Evolutionary conservation across 2,113 vertebrate genomes (phyloP).

Genomic region (Canis aureus): DNA sequence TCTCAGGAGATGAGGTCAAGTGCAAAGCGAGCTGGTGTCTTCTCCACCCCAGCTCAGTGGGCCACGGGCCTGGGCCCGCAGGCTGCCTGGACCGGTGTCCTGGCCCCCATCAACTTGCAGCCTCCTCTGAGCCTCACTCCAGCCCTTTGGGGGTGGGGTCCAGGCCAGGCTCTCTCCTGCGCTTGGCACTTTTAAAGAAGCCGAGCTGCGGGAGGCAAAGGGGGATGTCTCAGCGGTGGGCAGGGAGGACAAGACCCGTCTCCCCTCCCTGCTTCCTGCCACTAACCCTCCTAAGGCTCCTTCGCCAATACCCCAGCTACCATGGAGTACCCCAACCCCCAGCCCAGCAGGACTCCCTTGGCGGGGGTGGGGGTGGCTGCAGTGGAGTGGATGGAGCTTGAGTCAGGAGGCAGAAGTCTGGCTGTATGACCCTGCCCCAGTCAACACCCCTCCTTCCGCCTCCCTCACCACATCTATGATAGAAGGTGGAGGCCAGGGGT

Average conservation of each 20-base stretch:
- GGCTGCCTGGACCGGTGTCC: neutral
- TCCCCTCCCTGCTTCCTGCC: neutral
- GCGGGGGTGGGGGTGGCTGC: neutral
- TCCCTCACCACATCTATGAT: neutral
- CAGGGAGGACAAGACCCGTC: neutral
- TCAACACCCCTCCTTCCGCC: neutral
- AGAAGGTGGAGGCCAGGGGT: neutral
- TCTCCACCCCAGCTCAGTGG: constrained; percentile 22
- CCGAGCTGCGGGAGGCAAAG: constrained; percentile 90
- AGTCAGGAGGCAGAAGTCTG: neutral
- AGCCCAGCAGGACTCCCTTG: neutral
- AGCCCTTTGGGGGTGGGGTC: constrained; percentile 86
- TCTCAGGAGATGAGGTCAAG: constrained; percentile 65
- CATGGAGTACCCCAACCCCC: neutral
- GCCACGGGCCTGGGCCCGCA: constrained; percentile 32
- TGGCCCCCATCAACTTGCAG: constrained; percentile 17
- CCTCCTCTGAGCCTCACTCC: constrained; percentile 83
- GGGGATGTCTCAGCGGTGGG: neutral
- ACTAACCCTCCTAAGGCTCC: too few relatives aligned
- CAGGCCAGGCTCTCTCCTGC: constrained; percentile 83
- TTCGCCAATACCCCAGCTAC: neutral
- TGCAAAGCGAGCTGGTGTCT: constrained; percentile 61
- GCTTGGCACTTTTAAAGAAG: constrained; percentile 93
- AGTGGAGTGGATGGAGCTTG: neutral
- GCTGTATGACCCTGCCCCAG: neutral